A percentile compares a stretch with the other conserved stretches of the same genome.
phyloP scores from a whole-genome alignment of 1,140 invertebrate species.

The Micrasema longulum region DNA sequence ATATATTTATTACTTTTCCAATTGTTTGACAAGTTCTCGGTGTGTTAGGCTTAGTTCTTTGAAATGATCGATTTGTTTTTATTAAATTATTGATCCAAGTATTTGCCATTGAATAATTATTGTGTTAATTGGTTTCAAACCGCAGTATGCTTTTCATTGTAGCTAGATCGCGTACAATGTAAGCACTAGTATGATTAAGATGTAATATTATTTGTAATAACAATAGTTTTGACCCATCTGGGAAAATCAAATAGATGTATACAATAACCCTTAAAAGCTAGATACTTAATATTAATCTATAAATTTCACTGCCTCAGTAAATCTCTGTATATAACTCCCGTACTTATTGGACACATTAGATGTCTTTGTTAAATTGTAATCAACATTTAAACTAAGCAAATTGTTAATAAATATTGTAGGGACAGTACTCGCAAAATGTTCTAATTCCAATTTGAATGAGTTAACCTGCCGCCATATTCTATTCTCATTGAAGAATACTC shows the following conservation, averaged over 20 bases:
- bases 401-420: slow-evolving; percentile 24
- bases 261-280: not conserved
- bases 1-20: slow-evolving; percentile 29
- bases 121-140: not conserved
- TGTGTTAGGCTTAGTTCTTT: slow-evolving; percentile 13
- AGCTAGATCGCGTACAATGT: not conserved
- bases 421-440: slow-evolving; percentile 35
- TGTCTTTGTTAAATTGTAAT: too few species aligned
- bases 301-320: too few species aligned
- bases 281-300: slow-evolving; percentile 12
- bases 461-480: slow-evolving; percentile 36
- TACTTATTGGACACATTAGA: too few species aligned
- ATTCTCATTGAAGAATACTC: slow-evolving; percentile 48
- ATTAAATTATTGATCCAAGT: slow-evolving; percentile 6
- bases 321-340: too few species aligned
- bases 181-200: too few species aligned
- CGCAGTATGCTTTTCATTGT: slow-evolving; percentile 4
- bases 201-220: too few species aligned
- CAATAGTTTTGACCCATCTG: too few species aligned
- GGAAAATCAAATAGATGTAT: not conserved
- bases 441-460: slow-evolving; percentile 7
- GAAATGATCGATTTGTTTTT: slow-evolving; percentile 4
- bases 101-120: slow-evolving; percentile 21
- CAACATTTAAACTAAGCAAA: not conserved
- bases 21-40: slow-evolving; percentile 18